Conservation (phyloP, 2,113 vertebrate species). For the Hassar affinis region DNA sequence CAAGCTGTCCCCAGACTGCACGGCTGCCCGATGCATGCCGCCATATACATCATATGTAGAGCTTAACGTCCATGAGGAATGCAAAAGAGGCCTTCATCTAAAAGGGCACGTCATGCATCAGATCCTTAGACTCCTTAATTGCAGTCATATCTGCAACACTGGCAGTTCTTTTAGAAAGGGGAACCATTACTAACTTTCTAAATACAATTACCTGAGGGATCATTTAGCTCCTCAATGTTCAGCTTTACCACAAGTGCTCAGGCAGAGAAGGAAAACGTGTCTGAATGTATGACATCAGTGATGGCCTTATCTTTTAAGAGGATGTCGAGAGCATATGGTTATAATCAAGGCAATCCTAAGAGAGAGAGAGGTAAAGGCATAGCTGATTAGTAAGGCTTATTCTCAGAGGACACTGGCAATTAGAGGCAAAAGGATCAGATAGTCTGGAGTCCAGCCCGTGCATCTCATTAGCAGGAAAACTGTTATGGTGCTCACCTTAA, state of each 20-base stretch:
- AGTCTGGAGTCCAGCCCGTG: conserved; percentile 4
- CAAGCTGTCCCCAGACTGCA: conserved; percentile 41
- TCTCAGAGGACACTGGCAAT: conserved; percentile 32
- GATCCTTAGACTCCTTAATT: conserved; percentile 3
- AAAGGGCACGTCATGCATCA: conserved; percentile 21
- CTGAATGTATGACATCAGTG: conserved; percentile 30
- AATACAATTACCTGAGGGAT: conserved; percentile 13
- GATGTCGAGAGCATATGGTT: conserved; percentile 50
- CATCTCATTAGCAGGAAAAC: neutral
- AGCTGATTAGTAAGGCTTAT: conserved; percentile 41
- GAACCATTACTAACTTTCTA: conserved; percentile 15
- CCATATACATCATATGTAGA: conserved; percentile 48
- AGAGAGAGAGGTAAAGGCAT: conserved; percentile 33
- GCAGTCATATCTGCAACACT: neutral
- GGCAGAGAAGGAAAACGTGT: neutral
- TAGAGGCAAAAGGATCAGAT: conserved; percentile 25
- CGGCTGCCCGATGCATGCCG: conserved; percentile 32
- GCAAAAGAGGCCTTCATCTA: conserved; percentile 32
- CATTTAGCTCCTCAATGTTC: neutral
- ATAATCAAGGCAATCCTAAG: conserved; percentile 43
- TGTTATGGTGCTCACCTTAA: conserved; percentile 1
- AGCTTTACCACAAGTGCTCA: neutral
- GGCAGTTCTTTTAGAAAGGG: conserved; percentile 1
- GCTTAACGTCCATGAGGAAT: conserved; percentile 43
- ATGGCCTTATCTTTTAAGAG: conserved; percentile 41